Conservation (phyloP, 2,888 invertebrate species). For the Morpho deidamia region DNA sequence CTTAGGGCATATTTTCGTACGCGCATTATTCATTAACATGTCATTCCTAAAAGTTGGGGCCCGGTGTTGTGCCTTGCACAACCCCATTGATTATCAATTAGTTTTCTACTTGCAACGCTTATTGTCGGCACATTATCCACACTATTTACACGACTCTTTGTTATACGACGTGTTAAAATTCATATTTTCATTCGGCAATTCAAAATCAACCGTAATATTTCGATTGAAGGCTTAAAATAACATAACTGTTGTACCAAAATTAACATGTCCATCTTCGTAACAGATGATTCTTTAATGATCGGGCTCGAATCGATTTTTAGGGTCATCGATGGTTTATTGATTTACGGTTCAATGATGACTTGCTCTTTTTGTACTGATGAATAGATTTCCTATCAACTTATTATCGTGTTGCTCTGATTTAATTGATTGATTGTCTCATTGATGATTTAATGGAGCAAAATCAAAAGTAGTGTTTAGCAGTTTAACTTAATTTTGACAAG, state of each 20-base stretch:
- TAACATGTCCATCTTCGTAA: constrained; percentile 71
- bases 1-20: constrained; percentile 49
- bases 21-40: constrained; percentile 67
- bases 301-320: constrained; percentile 65
- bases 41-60: constrained; percentile 49
- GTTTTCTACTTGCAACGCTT: constrained; percentile 69
- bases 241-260: constrained; percentile 36
- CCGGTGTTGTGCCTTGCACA: constrained; percentile 42
- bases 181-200: constrained; percentile 25
- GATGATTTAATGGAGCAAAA: background rate
- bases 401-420: constrained; percentile 45
- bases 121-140: constrained; percentile 68
- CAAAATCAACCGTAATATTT: constrained; percentile 33
- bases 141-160: constrained; percentile 70
- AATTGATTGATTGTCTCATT: constrained; percentile 15
- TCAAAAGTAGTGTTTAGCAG: too few relatives aligned
- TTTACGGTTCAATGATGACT: constrained; percentile 67
- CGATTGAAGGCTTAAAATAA: constrained; percentile 36
- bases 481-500: too few relatives aligned
- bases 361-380: constrained; percentile 47
- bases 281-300: constrained; percentile 72
- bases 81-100: constrained; percentile 76
- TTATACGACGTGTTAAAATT: constrained; percentile 57
- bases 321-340: constrained; percentile 67
- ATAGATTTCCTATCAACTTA: constrained; percentile 35